Conservation (phyloP, 1,140 invertebrate species). For the Steinernema feltiae region DNA sequence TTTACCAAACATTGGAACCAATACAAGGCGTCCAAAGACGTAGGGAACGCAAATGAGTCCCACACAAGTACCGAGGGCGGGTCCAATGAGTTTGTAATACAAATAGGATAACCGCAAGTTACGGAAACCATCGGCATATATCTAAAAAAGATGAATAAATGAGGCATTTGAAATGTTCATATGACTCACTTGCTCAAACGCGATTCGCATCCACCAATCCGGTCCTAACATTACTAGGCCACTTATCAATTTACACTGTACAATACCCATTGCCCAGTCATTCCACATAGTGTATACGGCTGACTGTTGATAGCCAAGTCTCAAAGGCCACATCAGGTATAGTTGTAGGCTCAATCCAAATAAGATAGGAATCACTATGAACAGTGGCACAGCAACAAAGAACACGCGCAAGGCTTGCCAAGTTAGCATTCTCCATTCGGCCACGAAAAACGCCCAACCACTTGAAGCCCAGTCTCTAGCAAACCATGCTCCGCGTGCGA, state of each 20-base stretch:
- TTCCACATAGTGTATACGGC: slow-evolving; percentile 69
- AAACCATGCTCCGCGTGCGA: slow-evolving; percentile 30
- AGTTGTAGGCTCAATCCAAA: slow-evolving; percentile 71
- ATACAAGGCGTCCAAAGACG: slow-evolving; percentile 31
- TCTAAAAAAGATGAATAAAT: slow-evolving; percentile 54
- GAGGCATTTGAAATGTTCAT: not conserved
- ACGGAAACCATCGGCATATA: slow-evolving; percentile 77
- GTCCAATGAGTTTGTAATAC: not conserved
- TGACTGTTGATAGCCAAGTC: slow-evolving; percentile 84
- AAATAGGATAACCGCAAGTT: slow-evolving; percentile 68
- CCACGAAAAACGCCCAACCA: slow-evolving; percentile 76
- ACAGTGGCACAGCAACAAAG: slow-evolving; percentile 66
- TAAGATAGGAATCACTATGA: slow-evolving; percentile 83
- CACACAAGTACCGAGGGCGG: slow-evolving; percentile 22
- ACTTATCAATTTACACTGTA: slow-evolving; percentile 96
- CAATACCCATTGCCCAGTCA: slow-evolving; percentile 90
- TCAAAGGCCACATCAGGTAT: slow-evolving; percentile 80
- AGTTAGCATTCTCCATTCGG: slow-evolving; percentile 26
- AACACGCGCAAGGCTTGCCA: slow-evolving; percentile 62
- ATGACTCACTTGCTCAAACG: slow-evolving; percentile 72
- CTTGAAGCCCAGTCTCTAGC: slow-evolving; percentile 76
- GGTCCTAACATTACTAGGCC: slow-evolving; percentile 94
- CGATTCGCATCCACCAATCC: slow-evolving; percentile 81
- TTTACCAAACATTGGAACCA: slow-evolving; percentile 38
- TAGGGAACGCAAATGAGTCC: slow-evolving; percentile 36